A percentile compares a stretch with the other conserved stretches of the same genome.
Evolutionary conservation across 2,888 invertebrate species (phyloP).

Genomic region (Muschampia plurimacula): DNA sequence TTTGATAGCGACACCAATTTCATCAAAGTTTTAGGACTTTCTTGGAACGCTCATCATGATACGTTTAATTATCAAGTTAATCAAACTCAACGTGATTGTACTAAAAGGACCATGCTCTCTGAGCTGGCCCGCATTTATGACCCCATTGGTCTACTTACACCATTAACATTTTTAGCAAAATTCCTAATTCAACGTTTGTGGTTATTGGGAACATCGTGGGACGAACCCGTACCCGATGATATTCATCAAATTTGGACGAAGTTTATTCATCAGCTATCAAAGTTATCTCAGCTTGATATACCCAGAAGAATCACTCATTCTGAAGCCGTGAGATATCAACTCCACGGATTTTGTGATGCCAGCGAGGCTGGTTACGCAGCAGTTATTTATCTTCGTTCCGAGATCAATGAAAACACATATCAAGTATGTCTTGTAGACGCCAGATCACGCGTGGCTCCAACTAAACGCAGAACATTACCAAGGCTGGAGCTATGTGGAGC

Average conservation of each 20-base stretch:
- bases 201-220: conserved; percentile 17
- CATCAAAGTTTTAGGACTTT: conserved; percentile 5
- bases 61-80: background rate
- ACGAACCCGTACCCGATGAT: conserved; percentile 5
- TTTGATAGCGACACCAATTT: background rate
- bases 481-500: too few relatives aligned
- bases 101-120: background rate
- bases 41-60: background rate
- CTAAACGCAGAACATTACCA: too few relatives aligned
- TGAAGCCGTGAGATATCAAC: too few relatives aligned
- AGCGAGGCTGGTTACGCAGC: too few relatives aligned
- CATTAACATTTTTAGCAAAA: conserved; percentile 16
- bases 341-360: too few relatives aligned
- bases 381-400: too few relatives aligned
- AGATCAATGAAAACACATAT: too few relatives aligned
- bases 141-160: conserved; percentile 12
- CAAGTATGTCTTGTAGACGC: too few relatives aligned
- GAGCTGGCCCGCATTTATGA: conserved; percentile 21
- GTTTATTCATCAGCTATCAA: too few relatives aligned
- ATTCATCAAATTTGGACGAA: background rate
- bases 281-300: too few relatives aligned
- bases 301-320: too few relatives aligned
- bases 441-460: too few relatives aligned
- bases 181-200: conserved; percentile 13
- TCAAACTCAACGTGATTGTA: background rate